These are phyloP conservation scores for Ctenomys sociabilis DNA, from an alignment of 2,113 vertebrate species.

Conservation along the genomic window DNA sequence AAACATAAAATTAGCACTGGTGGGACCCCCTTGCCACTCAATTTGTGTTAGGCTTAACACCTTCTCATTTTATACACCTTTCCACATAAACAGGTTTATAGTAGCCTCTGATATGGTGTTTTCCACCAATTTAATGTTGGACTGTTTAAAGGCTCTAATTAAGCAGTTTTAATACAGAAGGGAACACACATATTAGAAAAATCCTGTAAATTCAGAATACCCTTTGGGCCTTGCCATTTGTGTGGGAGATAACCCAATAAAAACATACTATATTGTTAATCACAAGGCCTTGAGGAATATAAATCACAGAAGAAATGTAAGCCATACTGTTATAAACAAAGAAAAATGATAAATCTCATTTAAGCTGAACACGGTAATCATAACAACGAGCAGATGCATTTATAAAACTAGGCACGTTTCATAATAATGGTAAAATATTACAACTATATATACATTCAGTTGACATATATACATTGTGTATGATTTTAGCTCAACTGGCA, in stretches of 20 bases:
- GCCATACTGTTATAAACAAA: slow-evolving; percentile 81
- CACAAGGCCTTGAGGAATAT: slow-evolving; percentile 83
- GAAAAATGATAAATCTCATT: slow-evolving; percentile 76
- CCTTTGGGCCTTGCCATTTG: slow-evolving; percentile 83
- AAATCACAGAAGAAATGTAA: slow-evolving; percentile 83
- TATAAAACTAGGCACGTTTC: slow-evolving; percentile 80
- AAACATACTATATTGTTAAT: slow-evolving; percentile 85
- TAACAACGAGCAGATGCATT: slow-evolving; percentile 78
- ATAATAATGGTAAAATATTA: slow-evolving; percentile 65
- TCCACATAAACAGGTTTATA: slow-evolving; percentile 88
- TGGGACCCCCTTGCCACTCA: slow-evolving; percentile 84
- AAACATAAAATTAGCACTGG: slow-evolving; percentile 89
- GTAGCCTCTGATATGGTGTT: slow-evolving; percentile 83
- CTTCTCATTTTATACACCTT: slow-evolving; percentile 86
- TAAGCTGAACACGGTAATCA: slow-evolving; percentile 76
- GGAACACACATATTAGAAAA: slow-evolving; percentile 84
- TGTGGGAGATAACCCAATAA: slow-evolving; percentile 84
- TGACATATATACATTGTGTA: slow-evolving; percentile 77
- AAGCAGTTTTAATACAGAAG: slow-evolving; percentile 85
- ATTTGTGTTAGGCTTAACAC: slow-evolving; percentile 87
- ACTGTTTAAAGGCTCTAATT: slow-evolving; percentile 88
- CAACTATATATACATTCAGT: slow-evolving; percentile 68
- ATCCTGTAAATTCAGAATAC: slow-evolving; percentile 85
- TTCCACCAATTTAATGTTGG: slow-evolving; percentile 85
- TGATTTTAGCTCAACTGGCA: slow-evolving; percentile 75